phyloP scores from a whole-genome alignment of 2,888 invertebrate species.

The Polyommatus icarus region DNA sequence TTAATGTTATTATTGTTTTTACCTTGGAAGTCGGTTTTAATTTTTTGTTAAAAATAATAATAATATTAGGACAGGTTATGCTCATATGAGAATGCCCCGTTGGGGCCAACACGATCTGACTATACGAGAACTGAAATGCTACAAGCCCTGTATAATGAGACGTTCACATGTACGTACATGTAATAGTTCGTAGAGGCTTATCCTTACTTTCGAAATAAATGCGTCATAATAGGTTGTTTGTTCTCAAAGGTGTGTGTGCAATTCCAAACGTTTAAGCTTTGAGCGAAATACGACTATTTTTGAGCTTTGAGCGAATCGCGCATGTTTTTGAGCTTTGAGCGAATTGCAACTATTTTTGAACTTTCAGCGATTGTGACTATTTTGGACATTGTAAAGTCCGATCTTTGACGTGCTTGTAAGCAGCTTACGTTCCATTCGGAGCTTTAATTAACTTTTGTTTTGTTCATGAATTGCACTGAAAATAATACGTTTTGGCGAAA shows the following conservation, averaged over 20 bases:
- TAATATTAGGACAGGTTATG: background rate
- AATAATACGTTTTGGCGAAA: background rate
- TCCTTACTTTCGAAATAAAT: background rate
- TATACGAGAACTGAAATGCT: background rate
- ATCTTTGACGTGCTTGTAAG: background rate
- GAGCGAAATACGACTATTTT: background rate
- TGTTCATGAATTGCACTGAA: background rate
- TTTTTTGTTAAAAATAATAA: too few species aligned
- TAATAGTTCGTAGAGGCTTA: background rate
- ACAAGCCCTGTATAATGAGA: background rate
- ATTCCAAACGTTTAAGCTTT: background rate
- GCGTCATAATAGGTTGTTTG: background rate
- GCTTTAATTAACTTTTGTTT: slow-evolving; percentile 3
- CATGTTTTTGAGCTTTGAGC: too few species aligned
- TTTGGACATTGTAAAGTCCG: background rate
- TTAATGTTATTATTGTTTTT: too few species aligned
- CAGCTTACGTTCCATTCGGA: background rate
- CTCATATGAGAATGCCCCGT: background rate
- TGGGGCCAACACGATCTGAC: background rate
- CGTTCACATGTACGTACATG: background rate
- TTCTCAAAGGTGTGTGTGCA: background rate
- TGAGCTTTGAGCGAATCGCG: background rate
- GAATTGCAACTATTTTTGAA: background rate
- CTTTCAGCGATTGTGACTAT: background rate
- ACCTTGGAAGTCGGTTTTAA: too few species aligned